Evolutionary conservation across 2,113 vertebrate genomes (phyloP).

Genomic region (Spilogale gracilis): DNA sequence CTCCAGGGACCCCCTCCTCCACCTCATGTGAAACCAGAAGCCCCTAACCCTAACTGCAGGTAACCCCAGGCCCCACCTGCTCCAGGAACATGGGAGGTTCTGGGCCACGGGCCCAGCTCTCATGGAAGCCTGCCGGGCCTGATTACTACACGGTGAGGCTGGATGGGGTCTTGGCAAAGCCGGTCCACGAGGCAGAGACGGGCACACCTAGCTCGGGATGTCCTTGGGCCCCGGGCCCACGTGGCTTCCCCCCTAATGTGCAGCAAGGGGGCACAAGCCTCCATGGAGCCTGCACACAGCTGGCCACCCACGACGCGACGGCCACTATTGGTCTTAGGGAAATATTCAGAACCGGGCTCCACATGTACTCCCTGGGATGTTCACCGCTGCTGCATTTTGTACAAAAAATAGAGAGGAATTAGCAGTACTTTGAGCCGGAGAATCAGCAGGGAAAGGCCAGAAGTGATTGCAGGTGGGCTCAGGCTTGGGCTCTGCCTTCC

Average conservation of each 20-base stretch:
- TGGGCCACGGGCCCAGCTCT: background rate
- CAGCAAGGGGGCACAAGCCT: no score
- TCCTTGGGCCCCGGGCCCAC: background rate
- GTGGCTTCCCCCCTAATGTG: rapidly evolving
- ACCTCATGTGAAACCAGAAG: background rate
- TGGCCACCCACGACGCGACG: rapidly evolving
- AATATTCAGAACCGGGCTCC: rapidly evolving
- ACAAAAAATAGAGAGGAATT: background rate
- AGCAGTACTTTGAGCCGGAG: background rate
- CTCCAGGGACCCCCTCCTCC: background rate
- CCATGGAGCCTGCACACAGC: rapidly evolving
- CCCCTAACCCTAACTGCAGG: background rate
- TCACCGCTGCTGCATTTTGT: background rate
- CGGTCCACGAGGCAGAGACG: background rate
- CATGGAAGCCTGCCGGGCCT: rapidly evolving
- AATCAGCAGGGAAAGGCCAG: background rate
- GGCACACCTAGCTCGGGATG: no score
- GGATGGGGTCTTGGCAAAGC: background rate
- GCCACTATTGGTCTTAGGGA: background rate
- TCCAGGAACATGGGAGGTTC: background rate
- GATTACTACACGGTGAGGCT: background rate
- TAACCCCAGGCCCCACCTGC: no score
- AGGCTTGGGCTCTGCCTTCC: background rate
- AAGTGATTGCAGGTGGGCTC: background rate
- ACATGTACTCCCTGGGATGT: background rate